phyloP scores from a whole-genome alignment of 2,888 invertebrate genomes.

The Trissonchulus sp. region DNA sequence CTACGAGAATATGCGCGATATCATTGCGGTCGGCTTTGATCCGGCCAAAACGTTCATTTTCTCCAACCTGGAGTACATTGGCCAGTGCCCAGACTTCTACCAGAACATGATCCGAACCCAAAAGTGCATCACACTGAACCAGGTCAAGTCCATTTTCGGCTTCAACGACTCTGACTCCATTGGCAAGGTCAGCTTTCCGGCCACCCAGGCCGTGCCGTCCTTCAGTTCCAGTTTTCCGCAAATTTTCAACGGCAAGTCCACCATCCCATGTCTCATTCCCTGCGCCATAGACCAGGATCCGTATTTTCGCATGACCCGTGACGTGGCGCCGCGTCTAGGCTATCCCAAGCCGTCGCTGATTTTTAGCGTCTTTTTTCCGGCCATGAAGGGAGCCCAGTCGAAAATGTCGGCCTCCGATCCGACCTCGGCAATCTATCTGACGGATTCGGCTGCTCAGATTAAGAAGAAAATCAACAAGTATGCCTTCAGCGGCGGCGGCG shows the following conservation, averaged over 20 bases:
- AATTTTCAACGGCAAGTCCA: constrained; percentile 60
- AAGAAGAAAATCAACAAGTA: constrained; percentile 92
- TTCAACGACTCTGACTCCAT: constrained; percentile 91
- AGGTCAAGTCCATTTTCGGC: constrained; percentile 95
- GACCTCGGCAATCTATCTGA: constrained; percentile 88
- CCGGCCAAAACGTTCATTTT: constrained; percentile 92
- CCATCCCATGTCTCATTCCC: constrained; percentile 78
- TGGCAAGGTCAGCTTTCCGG: constrained; percentile 93
- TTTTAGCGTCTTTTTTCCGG: constrained; percentile 75
- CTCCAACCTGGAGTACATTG: constrained; percentile 84
- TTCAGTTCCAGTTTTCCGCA: constrained; percentile 53
- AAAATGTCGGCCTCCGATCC: constrained; percentile 97
- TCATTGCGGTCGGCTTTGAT: constrained; percentile 92
- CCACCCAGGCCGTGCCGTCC: constrained; percentile 86
- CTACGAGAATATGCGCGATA: constrained; percentile 89
- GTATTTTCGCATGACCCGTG: constrained; percentile 96
- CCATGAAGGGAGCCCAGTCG: constrained; percentile 88
- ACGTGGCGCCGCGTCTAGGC: constrained; percentile 87
- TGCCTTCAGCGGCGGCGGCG: constrained; percentile 93
- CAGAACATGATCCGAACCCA: constrained; percentile 85
- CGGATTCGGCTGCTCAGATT: constrained; percentile 86
- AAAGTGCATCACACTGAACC: constrained; percentile 91
- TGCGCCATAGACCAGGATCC: constrained; percentile 99
- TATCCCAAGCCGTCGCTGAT: constrained; percentile 74
- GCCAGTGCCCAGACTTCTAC: constrained; percentile 81